phyloP scores from a whole-genome alignment of 1,140 invertebrate genomes.

The Ips typographus region DNA sequence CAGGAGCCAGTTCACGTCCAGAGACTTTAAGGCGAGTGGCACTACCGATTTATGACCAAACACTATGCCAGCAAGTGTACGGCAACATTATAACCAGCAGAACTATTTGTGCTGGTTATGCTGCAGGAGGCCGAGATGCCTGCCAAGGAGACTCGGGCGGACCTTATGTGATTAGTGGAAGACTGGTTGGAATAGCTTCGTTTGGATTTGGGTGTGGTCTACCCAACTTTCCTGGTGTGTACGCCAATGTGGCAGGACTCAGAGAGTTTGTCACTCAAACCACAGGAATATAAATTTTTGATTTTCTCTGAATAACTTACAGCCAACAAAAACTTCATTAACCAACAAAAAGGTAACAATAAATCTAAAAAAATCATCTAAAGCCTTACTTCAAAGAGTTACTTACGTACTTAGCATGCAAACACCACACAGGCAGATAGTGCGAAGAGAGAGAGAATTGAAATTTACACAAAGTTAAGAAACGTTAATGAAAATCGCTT shows the following conservation, averaged over 20 bases:
- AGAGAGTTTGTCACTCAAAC: conserved; percentile 8
- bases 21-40: neutral
- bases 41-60: conserved; percentile 2
- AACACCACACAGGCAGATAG: conserved; percentile 38
- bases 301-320: no score
- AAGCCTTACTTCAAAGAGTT: no score
- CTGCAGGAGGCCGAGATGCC: conserved; percentile 55
- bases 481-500: conserved; percentile 51
- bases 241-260: conserved; percentile 14
- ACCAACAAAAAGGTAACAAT: no score
- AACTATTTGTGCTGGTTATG: conserved; percentile 49
- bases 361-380: no score
- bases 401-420: conserved; percentile 48
- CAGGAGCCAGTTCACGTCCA: neutral
- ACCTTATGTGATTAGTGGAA: conserved; percentile 54
- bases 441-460: conserved; percentile 39
- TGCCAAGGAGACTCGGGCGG: conserved; percentile 70
- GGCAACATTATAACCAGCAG: conserved; percentile 47
- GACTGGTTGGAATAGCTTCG: conserved; percentile 59
- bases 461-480: conserved; percentile 44
- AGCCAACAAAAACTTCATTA: no score
- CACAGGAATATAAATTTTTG: conserved; percentile 2
- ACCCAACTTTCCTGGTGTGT: conserved; percentile 32
- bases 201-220: conserved; percentile 42
- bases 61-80: conserved; percentile 6